Conservation (phyloP, 2,888 invertebrate genomes). For the Acleris laterana region DNA sequence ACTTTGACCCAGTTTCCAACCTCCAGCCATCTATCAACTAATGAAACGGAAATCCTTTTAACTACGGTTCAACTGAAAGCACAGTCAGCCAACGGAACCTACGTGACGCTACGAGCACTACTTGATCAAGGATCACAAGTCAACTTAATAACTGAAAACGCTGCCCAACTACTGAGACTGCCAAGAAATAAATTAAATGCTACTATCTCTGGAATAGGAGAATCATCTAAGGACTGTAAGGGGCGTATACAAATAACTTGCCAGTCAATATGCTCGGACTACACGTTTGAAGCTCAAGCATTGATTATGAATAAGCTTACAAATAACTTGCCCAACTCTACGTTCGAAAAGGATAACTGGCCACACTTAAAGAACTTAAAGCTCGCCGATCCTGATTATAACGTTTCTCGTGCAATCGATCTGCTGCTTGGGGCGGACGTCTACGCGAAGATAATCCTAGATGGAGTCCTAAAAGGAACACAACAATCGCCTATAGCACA, state of each 20-base stretch:
- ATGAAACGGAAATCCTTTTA: constrained; percentile 27
- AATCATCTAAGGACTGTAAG: constrained; percentile 19
- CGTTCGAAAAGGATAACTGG: constrained; percentile 26
- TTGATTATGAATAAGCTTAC: constrained; percentile 22
- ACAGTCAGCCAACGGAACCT: constrained; percentile 30
- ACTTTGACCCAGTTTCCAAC: not conserved
- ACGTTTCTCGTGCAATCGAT: constrained; percentile 24
- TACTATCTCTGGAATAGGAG: constrained; percentile 32
- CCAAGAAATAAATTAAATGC: constrained; percentile 31
- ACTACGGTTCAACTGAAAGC: constrained; percentile 35
- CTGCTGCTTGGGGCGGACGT: constrained; percentile 20
- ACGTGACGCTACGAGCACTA: constrained; percentile 33
- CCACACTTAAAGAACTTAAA: constrained; percentile 30
- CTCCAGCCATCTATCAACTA: not conserved
- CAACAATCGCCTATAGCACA: constrained; percentile 31
- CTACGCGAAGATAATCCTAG: constrained; percentile 18
- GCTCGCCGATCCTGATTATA: constrained; percentile 31
- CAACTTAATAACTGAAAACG: constrained; percentile 36
- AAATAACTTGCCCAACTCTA: constrained; percentile 27
- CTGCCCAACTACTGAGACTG: constrained; percentile 35
- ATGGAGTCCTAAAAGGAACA: constrained; percentile 27
- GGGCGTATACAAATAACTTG: constrained; percentile 15
- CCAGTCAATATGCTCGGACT: constrained; percentile 20
- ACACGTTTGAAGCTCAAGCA: constrained; percentile 17
- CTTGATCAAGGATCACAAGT: constrained; percentile 42